phyloP scores from a whole-genome alignment of 2,888 invertebrate species.

The Deilephila porcellus region DNA sequence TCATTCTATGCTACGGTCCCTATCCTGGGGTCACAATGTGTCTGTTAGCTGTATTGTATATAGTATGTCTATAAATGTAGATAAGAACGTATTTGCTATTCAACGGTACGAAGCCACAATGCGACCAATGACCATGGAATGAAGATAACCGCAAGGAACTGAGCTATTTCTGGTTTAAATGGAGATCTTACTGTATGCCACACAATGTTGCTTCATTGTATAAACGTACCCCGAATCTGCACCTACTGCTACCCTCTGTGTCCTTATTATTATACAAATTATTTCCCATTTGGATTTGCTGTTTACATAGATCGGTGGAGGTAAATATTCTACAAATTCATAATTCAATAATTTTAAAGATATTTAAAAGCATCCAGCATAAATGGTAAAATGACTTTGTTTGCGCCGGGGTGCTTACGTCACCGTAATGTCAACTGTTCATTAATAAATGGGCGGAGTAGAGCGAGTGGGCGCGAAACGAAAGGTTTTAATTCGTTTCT shows the following conservation, averaged over 20 bases:
- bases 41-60: too few relatives aligned
- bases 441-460: not conserved
- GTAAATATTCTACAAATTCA: too few relatives aligned
- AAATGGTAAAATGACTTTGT: not conserved
- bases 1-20: too few relatives aligned
- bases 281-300: too few relatives aligned
- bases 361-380: not conserved
- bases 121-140: not conserved
- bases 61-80: not conserved
- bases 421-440: not conserved
- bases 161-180: not conserved
- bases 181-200: not conserved
- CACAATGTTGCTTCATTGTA: not conserved
- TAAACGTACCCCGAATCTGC: too few relatives aligned
- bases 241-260: too few relatives aligned
- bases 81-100: not conserved
- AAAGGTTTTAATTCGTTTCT: not conserved
- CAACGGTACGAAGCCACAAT: not conserved
- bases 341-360: too few relatives aligned
- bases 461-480: not conserved
- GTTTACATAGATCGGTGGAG: too few relatives aligned
- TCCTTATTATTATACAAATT: too few relatives aligned
- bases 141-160: conserved; percentile 13
- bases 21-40: too few relatives aligned
- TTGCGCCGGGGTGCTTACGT: not conserved